A percentile compares a stretch with the other conserved stretches of the same genome.
Evolutionary conservation across 2,113 vertebrate genomes (phyloP).

Genomic region (Engraulis encrasicolus): DNA sequence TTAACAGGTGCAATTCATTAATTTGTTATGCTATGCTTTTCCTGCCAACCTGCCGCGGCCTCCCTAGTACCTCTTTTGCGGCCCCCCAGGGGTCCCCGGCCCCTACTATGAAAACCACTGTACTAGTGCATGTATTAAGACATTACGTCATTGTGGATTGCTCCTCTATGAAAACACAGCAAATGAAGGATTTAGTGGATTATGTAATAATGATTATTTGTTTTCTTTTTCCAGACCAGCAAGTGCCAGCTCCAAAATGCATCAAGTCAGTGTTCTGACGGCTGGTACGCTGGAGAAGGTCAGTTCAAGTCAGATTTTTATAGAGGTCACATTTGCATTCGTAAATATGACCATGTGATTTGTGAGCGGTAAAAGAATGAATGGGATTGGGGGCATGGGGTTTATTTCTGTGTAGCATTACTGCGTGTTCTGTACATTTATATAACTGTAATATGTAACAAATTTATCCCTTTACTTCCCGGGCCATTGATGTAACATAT

Average conservation of each 20-base stretch:
- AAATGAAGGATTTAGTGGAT: background rate
- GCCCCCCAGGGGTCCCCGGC: too few relatives aligned
- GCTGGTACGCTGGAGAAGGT: constrained; percentile 86
- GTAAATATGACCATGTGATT: background rate
- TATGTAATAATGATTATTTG: background rate
- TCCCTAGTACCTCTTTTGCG: too few relatives aligned
- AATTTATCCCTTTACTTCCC: background rate
- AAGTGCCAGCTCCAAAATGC: constrained; percentile 74
- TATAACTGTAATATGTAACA: background rate
- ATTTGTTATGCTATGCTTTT: too few relatives aligned
- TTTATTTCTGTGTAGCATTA: background rate
- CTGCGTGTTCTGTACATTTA: too few relatives aligned
- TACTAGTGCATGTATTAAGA: background rate
- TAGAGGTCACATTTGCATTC: background rate
- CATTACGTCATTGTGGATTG: background rate
- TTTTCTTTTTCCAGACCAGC: constrained; percentile 68
- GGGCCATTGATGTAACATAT: background rate
- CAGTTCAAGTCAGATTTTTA: constrained; percentile 49
- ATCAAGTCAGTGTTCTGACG: constrained; percentile 75
- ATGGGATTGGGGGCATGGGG: background rate
- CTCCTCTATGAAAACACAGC: background rate
- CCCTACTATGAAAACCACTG: background rate
- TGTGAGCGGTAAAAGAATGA: background rate
- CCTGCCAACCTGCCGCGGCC: too few relatives aligned
- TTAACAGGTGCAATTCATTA: too few relatives aligned